A percentile compares a stretch with the other conserved stretches of the same genome.
Conservation (phyloP, 1,140 invertebrate genomes). For the Caenorhabditis brenneri region DNA sequence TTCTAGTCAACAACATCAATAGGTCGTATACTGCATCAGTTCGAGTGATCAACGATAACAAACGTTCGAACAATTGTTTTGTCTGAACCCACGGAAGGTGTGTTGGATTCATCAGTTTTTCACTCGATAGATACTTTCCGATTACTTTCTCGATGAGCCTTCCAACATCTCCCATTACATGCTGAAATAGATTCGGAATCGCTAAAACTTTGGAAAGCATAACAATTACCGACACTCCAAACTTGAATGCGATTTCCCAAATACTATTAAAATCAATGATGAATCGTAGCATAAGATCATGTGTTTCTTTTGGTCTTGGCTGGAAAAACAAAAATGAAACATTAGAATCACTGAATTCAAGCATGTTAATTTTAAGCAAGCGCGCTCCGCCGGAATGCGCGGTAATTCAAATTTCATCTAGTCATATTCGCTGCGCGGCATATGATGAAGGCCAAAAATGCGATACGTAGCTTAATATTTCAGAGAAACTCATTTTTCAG, state of each 20-base stretch:
- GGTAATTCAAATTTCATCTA: too few relatives aligned
- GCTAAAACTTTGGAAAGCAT: too few relatives aligned
- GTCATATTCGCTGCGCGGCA: too few relatives aligned
- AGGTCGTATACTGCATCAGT: neutral
- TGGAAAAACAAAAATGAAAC: neutral
- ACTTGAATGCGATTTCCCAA: neutral
- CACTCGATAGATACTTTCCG: neutral
- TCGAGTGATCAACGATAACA: neutral
- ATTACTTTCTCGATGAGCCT: neutral
- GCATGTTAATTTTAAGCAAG: too few relatives aligned
- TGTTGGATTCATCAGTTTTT: neutral
- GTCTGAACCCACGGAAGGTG: constrained; percentile 17
- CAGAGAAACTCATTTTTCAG: too few relatives aligned
- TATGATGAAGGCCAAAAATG: too few relatives aligned
- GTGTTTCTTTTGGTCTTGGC: neutral
- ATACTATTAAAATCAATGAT: neutral
- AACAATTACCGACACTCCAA: neutral
- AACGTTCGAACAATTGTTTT: neutral
- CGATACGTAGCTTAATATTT: too few relatives aligned
- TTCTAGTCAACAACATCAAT: neutral
- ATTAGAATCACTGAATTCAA: neutral
- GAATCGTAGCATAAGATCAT: neutral
- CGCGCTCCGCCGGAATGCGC: too few relatives aligned
- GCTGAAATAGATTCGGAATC: neutral
- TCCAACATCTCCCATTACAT: neutral